phyloP scores from a whole-genome alignment of 23 tunicate species.

The Ascidia mentula region DNA sequence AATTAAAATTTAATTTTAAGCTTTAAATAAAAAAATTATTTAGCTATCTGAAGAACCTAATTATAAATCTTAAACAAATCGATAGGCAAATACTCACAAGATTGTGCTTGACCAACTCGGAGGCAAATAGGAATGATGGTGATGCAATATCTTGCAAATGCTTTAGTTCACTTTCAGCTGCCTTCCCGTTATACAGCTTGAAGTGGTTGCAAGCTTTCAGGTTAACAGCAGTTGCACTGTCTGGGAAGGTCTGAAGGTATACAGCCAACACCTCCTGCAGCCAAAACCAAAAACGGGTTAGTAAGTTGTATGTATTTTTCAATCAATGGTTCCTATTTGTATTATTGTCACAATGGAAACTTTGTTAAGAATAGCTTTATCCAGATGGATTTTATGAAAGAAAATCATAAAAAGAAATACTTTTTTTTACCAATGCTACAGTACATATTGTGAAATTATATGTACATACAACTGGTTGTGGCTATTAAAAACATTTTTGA shows the following conservation, averaged over 20 bases:
- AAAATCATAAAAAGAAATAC: no score
- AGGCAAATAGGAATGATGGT: constrained; percentile 64
- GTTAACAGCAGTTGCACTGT: constrained; percentile 95
- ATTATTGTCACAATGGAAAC: no score
- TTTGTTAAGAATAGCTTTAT: neutral
- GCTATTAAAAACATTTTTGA: neutral
- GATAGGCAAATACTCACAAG: no score
- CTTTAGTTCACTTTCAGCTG: constrained; percentile 92
- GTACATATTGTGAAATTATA: neutral
- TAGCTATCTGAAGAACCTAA: no score
- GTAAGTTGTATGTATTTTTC: no score
- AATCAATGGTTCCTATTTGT: no score
- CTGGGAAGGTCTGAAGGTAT: constrained; percentile 80
- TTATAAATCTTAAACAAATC: no score
- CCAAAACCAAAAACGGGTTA: no score
- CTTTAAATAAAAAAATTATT: no score
- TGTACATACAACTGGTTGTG: neutral
- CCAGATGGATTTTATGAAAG: neutral
- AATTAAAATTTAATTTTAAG: no score
- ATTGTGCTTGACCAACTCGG: constrained; percentile 92
- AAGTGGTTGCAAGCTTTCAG: constrained; percentile 98
- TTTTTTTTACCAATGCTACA: no score
- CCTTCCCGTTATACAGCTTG: constrained; percentile 93
- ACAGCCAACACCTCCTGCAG: constrained; percentile 95
- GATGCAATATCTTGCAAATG: constrained; percentile 71